Evolutionary conservation across 2,113 vertebrate species (phyloP).

Genomic region (Pampusana beccarii): DNA sequence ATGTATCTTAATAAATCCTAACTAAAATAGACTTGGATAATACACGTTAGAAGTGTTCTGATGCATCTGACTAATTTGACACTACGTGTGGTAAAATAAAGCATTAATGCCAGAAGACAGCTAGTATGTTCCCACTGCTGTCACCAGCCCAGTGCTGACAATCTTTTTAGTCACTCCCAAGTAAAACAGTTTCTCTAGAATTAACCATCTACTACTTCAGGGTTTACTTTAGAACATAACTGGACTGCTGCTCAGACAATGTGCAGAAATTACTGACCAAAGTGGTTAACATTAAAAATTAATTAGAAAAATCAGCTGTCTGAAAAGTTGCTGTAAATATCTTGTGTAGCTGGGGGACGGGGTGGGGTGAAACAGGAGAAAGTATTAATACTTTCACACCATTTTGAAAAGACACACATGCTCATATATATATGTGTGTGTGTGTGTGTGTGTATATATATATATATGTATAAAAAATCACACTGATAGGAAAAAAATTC

Average conservation of each 20-base stretch:
- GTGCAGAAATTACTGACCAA: neutral
- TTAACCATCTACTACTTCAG: neutral
- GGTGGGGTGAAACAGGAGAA: neutral
- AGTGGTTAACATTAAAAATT: neutral
- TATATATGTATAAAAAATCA: neutral
- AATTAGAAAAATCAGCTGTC: neutral
- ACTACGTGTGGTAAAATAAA: neutral
- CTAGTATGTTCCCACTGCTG: neutral
- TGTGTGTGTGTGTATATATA: no score
- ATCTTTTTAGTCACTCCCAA: neutral
- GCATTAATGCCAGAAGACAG: neutral
- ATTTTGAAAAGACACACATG: neutral
- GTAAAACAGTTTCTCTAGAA: neutral
- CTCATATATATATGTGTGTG: neutral
- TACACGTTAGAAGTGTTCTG: neutral
- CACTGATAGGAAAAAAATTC: neutral
- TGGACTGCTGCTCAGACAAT: neutral
- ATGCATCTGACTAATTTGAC: neutral
- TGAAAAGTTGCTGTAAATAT: neutral
- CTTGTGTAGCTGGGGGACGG: neutral
- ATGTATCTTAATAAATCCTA: neutral
- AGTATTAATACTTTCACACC: neutral
- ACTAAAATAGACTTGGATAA: neutral
- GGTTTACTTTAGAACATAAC: neutral
- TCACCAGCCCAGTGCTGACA: neutral